Base-by-base conservation (phyloP, 92 coral and sea anemone genomes). In the Hydrozoanthus gracilis region DNA sequence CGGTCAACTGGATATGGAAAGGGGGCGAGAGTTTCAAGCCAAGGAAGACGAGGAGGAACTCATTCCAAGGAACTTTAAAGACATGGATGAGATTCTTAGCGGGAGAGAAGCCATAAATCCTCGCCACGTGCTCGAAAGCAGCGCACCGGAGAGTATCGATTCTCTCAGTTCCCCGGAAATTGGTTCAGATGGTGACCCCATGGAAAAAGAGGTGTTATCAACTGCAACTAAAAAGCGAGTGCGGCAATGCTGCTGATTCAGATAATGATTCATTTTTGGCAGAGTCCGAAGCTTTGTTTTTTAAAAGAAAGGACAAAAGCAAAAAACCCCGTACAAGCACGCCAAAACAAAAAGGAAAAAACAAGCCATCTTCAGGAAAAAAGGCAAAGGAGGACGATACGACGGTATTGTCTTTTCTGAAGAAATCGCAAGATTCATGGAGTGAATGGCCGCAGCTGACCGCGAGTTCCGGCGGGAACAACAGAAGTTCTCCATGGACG, bases 11-110 rank as follows among this genome's bases (percentile, higher is more conserved):
- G 87, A 16, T 88, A 82, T 47, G 91, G 87, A 50, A 88, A 74
- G 14, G 87, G 87, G 56, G 87, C 64, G 74, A 49, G 87, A 82
- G 84, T 71, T 65, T 14, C 44, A 14, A 47, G 56, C 4, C 20
- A 72, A 72, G 56, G 86, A 78, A 46, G 27, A 73, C 12, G 76
- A 58, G 61, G 60, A 4, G 13, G 83, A 88, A 48, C 64, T 88
- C 67, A 16, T 88, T n/a, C 91, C 78, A 44, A 82, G 58, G 47
- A 51, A 88, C 76, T 88, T 18, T n/a, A 49, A 83, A 11, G 88
- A 88, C 48, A 88, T 88, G 88, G 91, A 88, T 51, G 78, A 83
- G 64, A 88, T 88, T 88, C 62, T 88, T 17, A 87, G 91, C 73
- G 84, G 75, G 35, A 69, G 91, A 73, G 87, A 88, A 88, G 82